phyloP scores from a whole-genome alignment of 2,888 invertebrate genomes.

The Trachelus troglodyta region DNA sequence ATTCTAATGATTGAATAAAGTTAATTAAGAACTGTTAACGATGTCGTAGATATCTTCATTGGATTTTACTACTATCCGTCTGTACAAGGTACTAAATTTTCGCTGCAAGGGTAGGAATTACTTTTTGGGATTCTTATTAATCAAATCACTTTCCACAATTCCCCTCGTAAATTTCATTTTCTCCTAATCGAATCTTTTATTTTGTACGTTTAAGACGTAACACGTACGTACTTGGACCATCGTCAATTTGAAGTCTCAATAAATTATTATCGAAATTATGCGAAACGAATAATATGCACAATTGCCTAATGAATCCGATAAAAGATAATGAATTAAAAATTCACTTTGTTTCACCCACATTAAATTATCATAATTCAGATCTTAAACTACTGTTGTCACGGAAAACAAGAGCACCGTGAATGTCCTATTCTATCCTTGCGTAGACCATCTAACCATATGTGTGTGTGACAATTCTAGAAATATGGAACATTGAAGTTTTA shows the following conservation, averaged over 20 bases:
- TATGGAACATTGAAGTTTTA: background rate
- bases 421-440: background rate
- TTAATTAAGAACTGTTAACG: no score
- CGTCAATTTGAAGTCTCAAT: background rate
- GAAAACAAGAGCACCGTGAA: background rate
- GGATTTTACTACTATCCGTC: no score
- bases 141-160: background rate
- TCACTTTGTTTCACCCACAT: background rate
- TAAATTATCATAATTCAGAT: background rate
- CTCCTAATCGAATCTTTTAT: background rate
- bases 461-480: background rate
- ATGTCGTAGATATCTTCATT: no score
- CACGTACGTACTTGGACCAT: background rate
- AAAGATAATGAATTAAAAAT: background rate
- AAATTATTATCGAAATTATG: background rate
- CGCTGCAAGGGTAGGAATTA: background rate
- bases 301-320: background rate
- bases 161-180: background rate
- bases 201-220: background rate
- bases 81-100: background rate
- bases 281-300: background rate
- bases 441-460: background rate
- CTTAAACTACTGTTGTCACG: background rate
- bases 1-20: no score
- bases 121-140: background rate